Percentiles rank a stretch among this genome's conserved stretches.
Conservation (phyloP, 2,113 vertebrate genomes). For the Tachysurus fulvidraco region DNA sequence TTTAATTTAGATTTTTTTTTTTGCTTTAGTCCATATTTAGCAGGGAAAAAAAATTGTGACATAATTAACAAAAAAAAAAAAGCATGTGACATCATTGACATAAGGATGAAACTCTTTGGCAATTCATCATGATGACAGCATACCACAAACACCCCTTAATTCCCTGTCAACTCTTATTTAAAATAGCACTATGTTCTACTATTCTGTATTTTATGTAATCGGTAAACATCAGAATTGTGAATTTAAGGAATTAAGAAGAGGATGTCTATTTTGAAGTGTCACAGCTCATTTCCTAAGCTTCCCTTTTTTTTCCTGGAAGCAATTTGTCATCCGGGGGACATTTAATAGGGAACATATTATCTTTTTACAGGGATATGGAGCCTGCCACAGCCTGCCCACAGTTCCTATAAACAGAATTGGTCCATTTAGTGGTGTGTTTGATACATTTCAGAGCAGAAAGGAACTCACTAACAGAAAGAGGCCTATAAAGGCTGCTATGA, state of each 20-base stretch:
- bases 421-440: slow-evolving; percentile 70
- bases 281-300: slow-evolving; percentile 67
- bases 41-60: too few species aligned
- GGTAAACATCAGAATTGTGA: slow-evolving; percentile 60
- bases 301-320: slow-evolving; percentile 70
- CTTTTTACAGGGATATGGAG: slow-evolving; percentile 76
- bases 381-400: slow-evolving; percentile 74
- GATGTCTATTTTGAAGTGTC: slow-evolving; percentile 67
- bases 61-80: too few species aligned
- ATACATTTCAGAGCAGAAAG: slow-evolving; percentile 61
- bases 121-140: not conserved
- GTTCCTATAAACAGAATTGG: slow-evolving; percentile 76
- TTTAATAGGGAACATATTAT: slow-evolving; percentile 78
- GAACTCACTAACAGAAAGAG: slow-evolving; percentile 60
- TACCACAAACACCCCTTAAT: not conserved
- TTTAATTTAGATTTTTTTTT: not conserved
- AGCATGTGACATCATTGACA: not conserved
- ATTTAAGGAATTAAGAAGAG: slow-evolving; percentile 62
- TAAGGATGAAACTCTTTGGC: not conserved
- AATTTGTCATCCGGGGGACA: slow-evolving; percentile 79
- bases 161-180: not conserved
- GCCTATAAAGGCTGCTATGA: slow-evolving; percentile 53
- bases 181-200: not conserved
- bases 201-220: slow-evolving; percentile 3
- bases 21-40: not conserved